Percentiles rank a stretch among this genome's conserved stretches.
These are phyloP conservation scores for Corapipo altera DNA, from an alignment of 2,113 vertebrate species.

Conservation along the genomic window DNA sequence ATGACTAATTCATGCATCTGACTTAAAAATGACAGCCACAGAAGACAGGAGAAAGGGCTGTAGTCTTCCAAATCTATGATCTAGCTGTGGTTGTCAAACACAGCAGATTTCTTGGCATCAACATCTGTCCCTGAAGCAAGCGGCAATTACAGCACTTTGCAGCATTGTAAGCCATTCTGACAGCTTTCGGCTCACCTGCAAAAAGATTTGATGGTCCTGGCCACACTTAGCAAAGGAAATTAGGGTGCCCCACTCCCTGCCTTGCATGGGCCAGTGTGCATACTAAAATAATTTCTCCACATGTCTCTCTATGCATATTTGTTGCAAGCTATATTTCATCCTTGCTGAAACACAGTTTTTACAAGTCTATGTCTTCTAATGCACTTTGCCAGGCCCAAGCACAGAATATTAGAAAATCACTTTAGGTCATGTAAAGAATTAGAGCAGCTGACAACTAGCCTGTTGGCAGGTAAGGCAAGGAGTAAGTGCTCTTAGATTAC, in stretches of 20 bases:
- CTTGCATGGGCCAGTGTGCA: background rate
- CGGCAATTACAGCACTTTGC: slow-evolving; percentile 14
- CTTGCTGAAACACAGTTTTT: background rate
- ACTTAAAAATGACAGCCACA: background rate
- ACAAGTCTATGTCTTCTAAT: background rate
- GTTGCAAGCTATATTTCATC: background rate
- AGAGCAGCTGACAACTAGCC: background rate
- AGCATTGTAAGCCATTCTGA: background rate
- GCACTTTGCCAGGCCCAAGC: background rate
- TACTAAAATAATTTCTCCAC: background rate
- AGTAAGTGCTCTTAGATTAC: background rate
- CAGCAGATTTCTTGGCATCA: slow-evolving; percentile 14
- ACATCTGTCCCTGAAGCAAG: slow-evolving; percentile 39
- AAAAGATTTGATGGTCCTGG: background rate
- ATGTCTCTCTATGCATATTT: background rate
- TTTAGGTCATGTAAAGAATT: background rate
- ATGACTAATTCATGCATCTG: background rate
- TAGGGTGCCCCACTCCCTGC: background rate
- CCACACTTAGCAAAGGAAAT: background rate
- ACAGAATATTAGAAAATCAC: background rate
- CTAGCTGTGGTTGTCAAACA: slow-evolving; percentile 29
- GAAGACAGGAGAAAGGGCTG: background rate
- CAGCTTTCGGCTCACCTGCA: background rate
- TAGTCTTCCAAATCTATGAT: background rate
- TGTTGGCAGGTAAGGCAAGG: background rate